Base-by-base conservation (phyloP, 1,140 invertebrate species). In the Orussus abietinus region DNA sequence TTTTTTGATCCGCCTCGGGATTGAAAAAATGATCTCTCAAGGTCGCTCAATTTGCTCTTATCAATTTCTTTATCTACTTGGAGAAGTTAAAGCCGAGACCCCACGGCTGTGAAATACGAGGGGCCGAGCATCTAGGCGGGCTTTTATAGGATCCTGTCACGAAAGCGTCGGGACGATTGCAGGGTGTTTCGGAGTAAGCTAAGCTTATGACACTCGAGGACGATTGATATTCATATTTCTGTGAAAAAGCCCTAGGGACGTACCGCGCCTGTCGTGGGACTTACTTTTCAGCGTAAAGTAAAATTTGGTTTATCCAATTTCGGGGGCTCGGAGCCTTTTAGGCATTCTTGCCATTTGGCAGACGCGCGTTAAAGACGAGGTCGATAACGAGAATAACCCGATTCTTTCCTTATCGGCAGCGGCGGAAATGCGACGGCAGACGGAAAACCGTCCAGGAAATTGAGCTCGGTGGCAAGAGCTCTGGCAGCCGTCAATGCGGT, bases 381-480 rank as follows among this genome's bases (percentile, higher is more conserved):
- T 42, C n/a, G 40, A 22, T 6, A 32, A 25, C 10, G 31, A 34
- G 21, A 42, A 3, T 11, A 34, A 3, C 30, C 31, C 3, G 21
- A 34, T 1, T 42, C 28, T 21, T 18, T 42, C 3, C 13, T 42
- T 10, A 17, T 42, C 32, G 12, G 13, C 22, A 12, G 41, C 3
- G 17, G 21, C 7, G 6, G 5, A 13, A 15, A 26, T 19, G 17
- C 19, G 2, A 18, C 22, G 33, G 15, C 19, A 13, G n/a, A 22
- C 25, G 17, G 34, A 14, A 11, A 42, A 42, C 22, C 22, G 25
- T 28, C 41, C 11, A 35, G 41, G 30, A 42, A 42, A 33, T 26
- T 42, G 11, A 35, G 26, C 13, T 31, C 41, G 10, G 32, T 42
- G 14, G 41, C 41, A 12, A 28, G 41, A 28, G 41, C 41, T 6